Conservation (phyloP, 53 echinoderm and acorn worm species). For the Paracentrotus lividus region DNA sequence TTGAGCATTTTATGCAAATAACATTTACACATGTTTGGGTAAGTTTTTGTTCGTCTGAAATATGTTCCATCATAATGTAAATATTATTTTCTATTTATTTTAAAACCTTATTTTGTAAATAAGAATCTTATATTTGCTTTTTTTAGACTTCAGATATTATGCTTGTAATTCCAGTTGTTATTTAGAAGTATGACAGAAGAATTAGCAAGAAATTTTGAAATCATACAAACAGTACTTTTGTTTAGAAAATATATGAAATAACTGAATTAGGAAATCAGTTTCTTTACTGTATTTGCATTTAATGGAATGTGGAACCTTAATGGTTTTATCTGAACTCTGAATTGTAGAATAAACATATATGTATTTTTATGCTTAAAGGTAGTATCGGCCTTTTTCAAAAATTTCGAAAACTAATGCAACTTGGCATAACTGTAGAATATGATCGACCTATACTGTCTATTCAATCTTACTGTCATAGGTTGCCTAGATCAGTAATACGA, state of each 20-base stretch:
- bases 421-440: no score
- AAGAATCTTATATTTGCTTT: not conserved
- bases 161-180: not conserved
- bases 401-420: no score
- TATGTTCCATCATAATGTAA: not conserved
- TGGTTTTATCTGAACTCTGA: no score
- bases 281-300: not conserved
- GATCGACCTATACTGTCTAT: no score
- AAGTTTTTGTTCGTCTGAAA: not conserved
- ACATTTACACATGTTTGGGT: not conserved
- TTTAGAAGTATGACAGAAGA: not conserved
- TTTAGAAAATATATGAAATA: not conserved
- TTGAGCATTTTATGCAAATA: not conserved
- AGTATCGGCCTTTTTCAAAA: not conserved
- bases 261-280: not conserved
- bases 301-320: not conserved
- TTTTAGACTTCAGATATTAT: not conserved
- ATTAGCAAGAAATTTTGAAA: not conserved
- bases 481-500: no score
- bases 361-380: not conserved
- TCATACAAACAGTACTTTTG: not conserved
- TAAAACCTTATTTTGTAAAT: not conserved
- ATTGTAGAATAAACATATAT: not conserved
- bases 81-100: constrained; percentile 30
- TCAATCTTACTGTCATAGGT: no score